Evolutionary conservation across 2,113 vertebrate genomes (phyloP).

Genomic region (Chlorodrepanis virens): DNA sequence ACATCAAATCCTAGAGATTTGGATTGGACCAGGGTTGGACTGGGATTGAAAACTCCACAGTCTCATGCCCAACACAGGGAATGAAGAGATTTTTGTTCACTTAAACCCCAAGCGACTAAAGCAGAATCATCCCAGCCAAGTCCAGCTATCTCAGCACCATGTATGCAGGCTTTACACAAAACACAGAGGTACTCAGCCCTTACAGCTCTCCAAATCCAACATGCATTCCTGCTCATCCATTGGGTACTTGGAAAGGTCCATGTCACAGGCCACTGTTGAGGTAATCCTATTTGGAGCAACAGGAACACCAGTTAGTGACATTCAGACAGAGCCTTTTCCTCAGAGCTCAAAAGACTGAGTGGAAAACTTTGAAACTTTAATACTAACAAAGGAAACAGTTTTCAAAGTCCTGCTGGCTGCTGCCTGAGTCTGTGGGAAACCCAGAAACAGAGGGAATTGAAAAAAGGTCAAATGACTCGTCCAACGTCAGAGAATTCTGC

Average conservation of each 20-base stretch:
- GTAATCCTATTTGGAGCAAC: conserved; percentile 80
- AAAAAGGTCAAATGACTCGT: neutral
- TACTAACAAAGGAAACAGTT: neutral
- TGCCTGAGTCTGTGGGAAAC: neutral
- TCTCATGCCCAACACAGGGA: neutral
- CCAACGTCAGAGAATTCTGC: neutral
- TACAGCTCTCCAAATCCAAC: conserved; percentile 96
- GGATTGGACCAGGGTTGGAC: neutral
- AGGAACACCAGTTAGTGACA: neutral
- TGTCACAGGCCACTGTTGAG: conserved; percentile 94
- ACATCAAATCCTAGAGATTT: neutral
- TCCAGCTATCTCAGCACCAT: neutral
- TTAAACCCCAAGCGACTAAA: neutral
- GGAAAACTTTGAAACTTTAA: neutral
- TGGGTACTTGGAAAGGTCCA: conserved; percentile 97
- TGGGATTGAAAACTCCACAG: neutral
- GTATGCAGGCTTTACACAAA: neutral
- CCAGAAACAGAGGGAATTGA: neutral
- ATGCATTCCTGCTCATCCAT: conserved; percentile 98
- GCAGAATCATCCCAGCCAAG: neutral
- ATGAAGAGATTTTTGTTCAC: neutral
- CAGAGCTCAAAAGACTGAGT: neutral
- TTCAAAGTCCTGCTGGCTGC: neutral
- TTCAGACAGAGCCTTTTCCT: neutral
- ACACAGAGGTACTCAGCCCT: conserved; percentile 60